A percentile compares a stretch with the other conserved stretches of the same genome.
These are phyloP conservation scores for Ophion obscuratus DNA, from an alignment of 2,888 invertebrate species.

Conservation along the genomic window DNA sequence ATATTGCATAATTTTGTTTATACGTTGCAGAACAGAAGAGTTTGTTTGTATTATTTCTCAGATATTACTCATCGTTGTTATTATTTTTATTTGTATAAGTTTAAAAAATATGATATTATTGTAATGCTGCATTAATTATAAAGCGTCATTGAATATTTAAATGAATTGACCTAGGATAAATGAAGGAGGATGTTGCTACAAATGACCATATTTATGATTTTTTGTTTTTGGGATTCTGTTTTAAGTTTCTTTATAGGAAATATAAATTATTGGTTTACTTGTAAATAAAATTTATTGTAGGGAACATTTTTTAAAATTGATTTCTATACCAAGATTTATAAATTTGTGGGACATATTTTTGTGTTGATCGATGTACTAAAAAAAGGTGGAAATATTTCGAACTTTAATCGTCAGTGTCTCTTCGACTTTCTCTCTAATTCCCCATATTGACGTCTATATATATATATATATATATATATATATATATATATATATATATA, in stretches of 20 bases:
- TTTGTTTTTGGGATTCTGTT: background rate
- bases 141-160: too few species aligned
- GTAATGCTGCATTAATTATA: too few species aligned
- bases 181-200: too few species aligned
- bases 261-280: background rate
- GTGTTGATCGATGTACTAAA: background rate
- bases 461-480: background rate
- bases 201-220: too few species aligned
- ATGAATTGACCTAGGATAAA: too few species aligned
- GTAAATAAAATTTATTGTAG: background rate
- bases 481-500: background rate
- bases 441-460: slow-evolving; percentile 17
- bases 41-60: too few species aligned
- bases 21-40: too few species aligned
- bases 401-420: background rate
- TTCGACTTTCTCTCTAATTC: slow-evolving; percentile 16
- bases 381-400: background rate
- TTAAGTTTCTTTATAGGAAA: background rate
- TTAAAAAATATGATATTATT: too few species aligned
- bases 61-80: too few species aligned
- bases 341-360: background rate
- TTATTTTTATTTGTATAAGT: too few species aligned
- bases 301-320: background rate
- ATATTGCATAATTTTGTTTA: too few species aligned
- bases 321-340: too few species aligned